Evolutionary conservation across 2,888 invertebrate species (phyloP).

Genomic region (Drosophila testacea): DNA sequence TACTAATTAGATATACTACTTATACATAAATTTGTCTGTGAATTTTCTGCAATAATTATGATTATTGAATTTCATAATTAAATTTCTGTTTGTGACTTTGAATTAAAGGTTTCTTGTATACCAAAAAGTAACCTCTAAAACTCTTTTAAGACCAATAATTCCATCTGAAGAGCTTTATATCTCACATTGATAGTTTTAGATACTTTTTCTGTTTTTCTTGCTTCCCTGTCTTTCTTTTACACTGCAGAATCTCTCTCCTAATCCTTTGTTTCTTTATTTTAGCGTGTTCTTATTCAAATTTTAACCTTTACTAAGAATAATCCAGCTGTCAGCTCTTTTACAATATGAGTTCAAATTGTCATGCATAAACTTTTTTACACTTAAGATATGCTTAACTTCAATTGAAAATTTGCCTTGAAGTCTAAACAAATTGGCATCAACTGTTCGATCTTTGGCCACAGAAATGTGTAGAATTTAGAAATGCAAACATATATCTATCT

Average conservation of each 20-base stretch:
- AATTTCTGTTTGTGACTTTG: no score
- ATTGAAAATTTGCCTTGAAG: neutral
- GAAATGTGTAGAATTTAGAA: neutral
- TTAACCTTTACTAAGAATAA: neutral
- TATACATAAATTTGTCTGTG: no score
- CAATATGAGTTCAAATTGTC: neutral
- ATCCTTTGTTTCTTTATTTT: neutral
- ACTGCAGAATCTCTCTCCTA: neutral
- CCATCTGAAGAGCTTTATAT: no score
- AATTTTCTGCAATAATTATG: no score
- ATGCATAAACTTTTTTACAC: neutral
- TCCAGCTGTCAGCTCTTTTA: neutral
- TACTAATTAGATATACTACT: no score
- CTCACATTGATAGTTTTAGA: no score
- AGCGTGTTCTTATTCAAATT: neutral
- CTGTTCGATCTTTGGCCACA: slow-evolving; percentile 10
- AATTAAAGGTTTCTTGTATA: no score
- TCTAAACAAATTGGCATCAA: neutral
- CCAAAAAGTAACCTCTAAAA: no score
- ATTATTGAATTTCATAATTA: no score
- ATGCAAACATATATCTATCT: slow-evolving; percentile 1
- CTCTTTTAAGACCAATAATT: no score
- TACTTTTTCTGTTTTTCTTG: no score
- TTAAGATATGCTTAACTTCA: neutral
- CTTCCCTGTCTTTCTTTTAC: neutral